Evolutionary conservation across 2,888 invertebrate genomes (phyloP).

Genomic region (Campoletis raptor): DNA sequence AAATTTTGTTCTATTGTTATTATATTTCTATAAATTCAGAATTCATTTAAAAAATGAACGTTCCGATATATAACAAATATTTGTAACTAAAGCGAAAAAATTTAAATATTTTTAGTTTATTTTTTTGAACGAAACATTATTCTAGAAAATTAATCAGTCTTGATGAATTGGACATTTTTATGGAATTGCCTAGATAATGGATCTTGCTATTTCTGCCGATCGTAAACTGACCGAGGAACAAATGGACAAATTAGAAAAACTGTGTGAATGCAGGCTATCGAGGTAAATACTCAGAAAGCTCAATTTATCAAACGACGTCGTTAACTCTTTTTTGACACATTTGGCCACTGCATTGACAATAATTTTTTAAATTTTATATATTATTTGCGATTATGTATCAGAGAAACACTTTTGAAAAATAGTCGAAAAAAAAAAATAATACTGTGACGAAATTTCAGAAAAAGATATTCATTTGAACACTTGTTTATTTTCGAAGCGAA

Average conservation of each 20-base stretch:
- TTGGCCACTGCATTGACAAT: not conserved
- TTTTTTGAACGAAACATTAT: not conserved
- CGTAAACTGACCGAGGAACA: constrained; percentile 75
- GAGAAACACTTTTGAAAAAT: too few species aligned
- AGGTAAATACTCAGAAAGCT: constrained; percentile 74
- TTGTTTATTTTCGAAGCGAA: too few species aligned
- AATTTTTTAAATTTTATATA: too few species aligned
- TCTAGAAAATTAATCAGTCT: not conserved
- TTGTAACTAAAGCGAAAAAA: too few species aligned
- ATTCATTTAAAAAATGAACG: not conserved
- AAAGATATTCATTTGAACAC: too few species aligned
- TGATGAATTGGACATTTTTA: not conserved
- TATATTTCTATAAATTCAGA: not conserved
- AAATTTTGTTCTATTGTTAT: not conserved
- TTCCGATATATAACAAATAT: not conserved
- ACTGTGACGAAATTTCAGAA: too few species aligned
- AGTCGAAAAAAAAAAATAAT: too few species aligned
- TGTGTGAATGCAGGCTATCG: constrained; percentile 82
- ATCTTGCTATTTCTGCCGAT: constrained; percentile 74
- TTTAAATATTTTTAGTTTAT: too few species aligned
- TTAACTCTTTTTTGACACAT: not conserved
- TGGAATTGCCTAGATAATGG: constrained; percentile 77
- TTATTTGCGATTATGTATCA: too few species aligned
- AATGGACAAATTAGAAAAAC: constrained; percentile 74
- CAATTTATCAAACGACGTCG: not conserved